Conservation (phyloP, 53 echinoderm and acorn worm species). For the Luidia sarsii region DNA sequence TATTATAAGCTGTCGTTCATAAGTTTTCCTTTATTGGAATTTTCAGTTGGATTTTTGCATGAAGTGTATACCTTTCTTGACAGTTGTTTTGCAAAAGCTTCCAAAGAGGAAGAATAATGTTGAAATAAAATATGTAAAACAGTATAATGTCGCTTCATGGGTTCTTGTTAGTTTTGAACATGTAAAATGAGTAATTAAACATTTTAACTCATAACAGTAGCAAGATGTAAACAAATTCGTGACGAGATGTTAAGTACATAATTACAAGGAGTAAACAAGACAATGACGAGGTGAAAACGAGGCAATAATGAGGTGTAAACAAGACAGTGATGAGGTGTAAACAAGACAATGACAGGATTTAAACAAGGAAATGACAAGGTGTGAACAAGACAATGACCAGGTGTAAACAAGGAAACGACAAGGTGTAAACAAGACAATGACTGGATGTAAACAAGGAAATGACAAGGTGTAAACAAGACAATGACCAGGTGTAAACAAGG, state of each 20-base stretch:
- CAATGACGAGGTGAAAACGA: background rate
- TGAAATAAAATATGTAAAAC: background rate
- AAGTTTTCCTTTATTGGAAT: too few species aligned
- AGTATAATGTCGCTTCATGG: too few species aligned
- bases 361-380: background rate
- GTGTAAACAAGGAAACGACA: too few species aligned
- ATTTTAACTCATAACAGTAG: background rate
- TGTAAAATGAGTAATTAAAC: too few species aligned
- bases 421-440: too few species aligned
- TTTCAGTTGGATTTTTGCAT: too few species aligned
- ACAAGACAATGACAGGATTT: constrained; percentile 1
- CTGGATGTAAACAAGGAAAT: too few species aligned
- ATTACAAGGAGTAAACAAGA: background rate
- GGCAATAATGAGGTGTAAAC: background rate
- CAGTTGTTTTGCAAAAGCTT: too few species aligned
- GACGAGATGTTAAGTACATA: background rate
- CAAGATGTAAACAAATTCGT: background rate
- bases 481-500: background rate
- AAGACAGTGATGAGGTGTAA: background rate
- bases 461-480: too few species aligned
- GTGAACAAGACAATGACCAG: constrained; percentile 1
- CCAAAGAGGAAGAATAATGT: background rate
- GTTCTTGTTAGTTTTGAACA: too few species aligned
- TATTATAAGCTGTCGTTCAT: too few species aligned
- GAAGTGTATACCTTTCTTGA: too few species aligned